These are phyloP conservation scores for Thera obeliscata DNA, from an alignment of 2,888 invertebrate species.

Conservation along the genomic window DNA sequence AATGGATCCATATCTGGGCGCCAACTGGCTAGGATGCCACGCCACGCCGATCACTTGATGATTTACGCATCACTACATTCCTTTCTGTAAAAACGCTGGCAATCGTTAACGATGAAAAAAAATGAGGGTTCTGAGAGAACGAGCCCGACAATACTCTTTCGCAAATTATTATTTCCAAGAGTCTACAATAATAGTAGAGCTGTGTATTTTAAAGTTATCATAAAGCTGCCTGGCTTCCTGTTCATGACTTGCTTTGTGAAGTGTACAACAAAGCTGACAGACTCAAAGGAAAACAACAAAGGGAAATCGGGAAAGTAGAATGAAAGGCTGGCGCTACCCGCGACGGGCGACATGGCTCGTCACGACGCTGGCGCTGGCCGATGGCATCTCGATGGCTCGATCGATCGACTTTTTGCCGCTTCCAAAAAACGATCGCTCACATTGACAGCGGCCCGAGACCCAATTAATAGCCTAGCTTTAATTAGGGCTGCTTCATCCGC, in stretches of 20 bases:
- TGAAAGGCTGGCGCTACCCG: constrained; percentile 11
- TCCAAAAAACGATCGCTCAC: constrained; percentile 32
- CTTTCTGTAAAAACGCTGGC: constrained; percentile 17
- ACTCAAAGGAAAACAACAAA: constrained; percentile 7
- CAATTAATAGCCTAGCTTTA: constrained; percentile 43
- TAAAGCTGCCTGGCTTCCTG: not conserved
- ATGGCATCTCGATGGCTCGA: constrained; percentile 28
- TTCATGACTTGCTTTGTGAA: not conserved
- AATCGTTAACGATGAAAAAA: not conserved
- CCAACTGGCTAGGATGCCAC: constrained; percentile 5
- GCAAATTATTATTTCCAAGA: not conserved
- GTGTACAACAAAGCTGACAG: not conserved
- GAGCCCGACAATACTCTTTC: not conserved
- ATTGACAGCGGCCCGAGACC: constrained; percentile 36
- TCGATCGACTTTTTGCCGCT: constrained; percentile 39
- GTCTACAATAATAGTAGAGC: not conserved
- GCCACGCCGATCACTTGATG: constrained; percentile 10
- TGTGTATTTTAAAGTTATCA: not conserved
- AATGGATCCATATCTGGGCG: constrained; percentile 12
- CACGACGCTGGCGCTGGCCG: not conserved
- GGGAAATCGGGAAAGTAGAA: constrained; percentile 6
- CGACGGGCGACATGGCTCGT: not conserved
- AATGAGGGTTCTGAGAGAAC: not conserved
- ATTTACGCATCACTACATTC: constrained; percentile 18
- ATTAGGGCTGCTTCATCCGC: constrained; percentile 28